Evolutionary conservation across 1,140 invertebrate genomes (phyloP), one percentile per base, ranked within the genome.

Genomic region (Cyphomyrmex costatus): DNA sequence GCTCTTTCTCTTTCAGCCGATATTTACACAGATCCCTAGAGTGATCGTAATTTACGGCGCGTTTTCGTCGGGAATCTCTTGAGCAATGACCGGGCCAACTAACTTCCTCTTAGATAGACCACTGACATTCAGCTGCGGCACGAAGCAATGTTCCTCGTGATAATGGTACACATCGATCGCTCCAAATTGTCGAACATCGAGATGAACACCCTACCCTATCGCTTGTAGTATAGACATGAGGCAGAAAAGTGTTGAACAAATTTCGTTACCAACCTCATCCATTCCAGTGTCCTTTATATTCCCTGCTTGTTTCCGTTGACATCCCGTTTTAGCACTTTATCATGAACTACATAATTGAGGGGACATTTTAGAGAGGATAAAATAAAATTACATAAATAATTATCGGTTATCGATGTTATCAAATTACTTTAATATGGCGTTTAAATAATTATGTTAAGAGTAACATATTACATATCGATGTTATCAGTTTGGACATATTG

Each of bases 121-220:
- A 46, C 79, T 83, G 74, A 85, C 71, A 78, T 78, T 85, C 82
- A 78, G 4, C 74, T 21, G 82, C 24, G 71, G 82, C 73, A 51
- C 56, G 30, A 63, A 78, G 61, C 71, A 65, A 85, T 60, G 82
- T 65, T 77, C 33, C 73, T 85, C 63, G 49, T 36, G 66, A 68
- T 86, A 86, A 86, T 86, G 53, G 51, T 56, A 63, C 65, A 68
- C 66, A 86, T 86, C 78, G 85, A 71, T 83, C 65, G 77, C 53
- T 73, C n/a, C 63, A 51, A 86, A 84, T 74, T 76, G 84, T 86
- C 63, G 68, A 53, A 51, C 82, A 58, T 46, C 46, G 27, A 83
- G 53, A 83, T 49, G 53, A 70, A 73, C 33, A 83, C 58, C 24
- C 53, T 68, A 60, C 4, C 14, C 53, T 46, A 46, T 19, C 24